Evolutionary conservation across 2,888 invertebrate genomes (phyloP), one percentile per base, ranked within the genome.

Genomic region (Ornithoptera priamus): DNA sequence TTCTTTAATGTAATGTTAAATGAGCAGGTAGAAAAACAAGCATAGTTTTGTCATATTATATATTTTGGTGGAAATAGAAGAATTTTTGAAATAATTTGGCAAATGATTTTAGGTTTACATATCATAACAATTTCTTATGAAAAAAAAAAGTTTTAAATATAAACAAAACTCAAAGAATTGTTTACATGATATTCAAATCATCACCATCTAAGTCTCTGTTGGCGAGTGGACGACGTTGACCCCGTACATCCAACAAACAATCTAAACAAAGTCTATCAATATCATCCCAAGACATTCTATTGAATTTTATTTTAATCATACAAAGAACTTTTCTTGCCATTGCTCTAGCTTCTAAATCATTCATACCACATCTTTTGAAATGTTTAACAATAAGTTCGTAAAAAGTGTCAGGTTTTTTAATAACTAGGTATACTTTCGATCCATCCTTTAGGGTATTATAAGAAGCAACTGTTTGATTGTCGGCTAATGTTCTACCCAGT

Each of bases 391-490:
- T 87, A 22, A 92, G 93, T 62, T 94, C 94, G 72, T 93, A 92
- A 0, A 97, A 84, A 0, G 93, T 88, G 67, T 95, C 94, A 10
- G 94, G 94, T 77, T 95, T 96, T 80, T 95, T 95, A 6, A 96
- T 94, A 39, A 96, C 92, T 71, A 97, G 87, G 80, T 95, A 95
- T 61, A 97, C 81, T 84, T 95, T 97, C 20, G 95, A 94, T 1
- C 96, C 96, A 72, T 96, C 96, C 83, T 95, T 95, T 53, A 97
- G 95, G 74, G 94, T 93, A 7, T 95, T 94, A 83, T 97, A 97
- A 61, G 94, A 94, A 59, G 94, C 92, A 62, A 97, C 86, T 10
- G 93, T 93, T 79, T 96, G 95, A 63, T 96, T 95, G 80, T 97
- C 96, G 79, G 94, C 89, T 67, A 97, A 86, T 1, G 96, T 93